Percentiles rank a stretch among this genome's conserved stretches.
phyloP scores from a whole-genome alignment of 2,797 vertebrate genomes.

The Nannoperca australis region DNA sequence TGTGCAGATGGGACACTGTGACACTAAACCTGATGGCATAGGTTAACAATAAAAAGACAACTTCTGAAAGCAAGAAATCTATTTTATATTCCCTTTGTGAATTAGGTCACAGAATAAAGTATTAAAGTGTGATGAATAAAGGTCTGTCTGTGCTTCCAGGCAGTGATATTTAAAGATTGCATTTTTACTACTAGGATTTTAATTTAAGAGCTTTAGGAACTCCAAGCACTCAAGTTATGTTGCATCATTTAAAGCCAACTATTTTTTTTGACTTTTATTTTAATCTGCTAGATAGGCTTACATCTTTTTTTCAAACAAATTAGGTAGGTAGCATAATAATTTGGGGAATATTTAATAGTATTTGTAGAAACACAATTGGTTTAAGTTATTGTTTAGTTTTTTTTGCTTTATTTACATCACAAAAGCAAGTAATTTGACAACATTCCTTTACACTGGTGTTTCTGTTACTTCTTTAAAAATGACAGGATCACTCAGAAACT shows the following conservation, averaged over 20 bases:
- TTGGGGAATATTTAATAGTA: neutral
- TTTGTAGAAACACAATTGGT: neutral
- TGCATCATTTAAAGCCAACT: neutral
- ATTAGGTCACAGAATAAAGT: constrained; percentile 32
- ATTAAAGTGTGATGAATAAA: constrained; percentile 12
- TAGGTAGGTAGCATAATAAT: neutral
- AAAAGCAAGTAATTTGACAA: neutral
- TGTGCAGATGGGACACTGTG: neutral
- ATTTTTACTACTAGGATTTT: constrained; percentile 14
- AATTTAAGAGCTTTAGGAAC: constrained; percentile 22
- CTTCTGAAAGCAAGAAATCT: neutral
- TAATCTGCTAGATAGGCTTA: neutral
- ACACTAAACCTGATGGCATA: constrained; percentile 15
- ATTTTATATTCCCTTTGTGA: constrained; percentile 42
- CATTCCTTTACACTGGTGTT: neutral
- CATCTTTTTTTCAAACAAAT: neutral
- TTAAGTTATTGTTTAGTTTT: neutral
- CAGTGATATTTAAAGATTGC: constrained; percentile 25
- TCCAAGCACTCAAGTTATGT: neutral
- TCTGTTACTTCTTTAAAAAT: neutral
- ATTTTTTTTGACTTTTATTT: neutral
- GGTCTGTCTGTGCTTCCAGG: constrained; percentile 3
- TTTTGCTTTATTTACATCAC: neutral
- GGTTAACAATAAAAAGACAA: constrained; percentile 11
- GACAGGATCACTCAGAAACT: neutral